Conservation (phyloP, 2,797 vertebrate species). For the Halcyon badia region DNA sequence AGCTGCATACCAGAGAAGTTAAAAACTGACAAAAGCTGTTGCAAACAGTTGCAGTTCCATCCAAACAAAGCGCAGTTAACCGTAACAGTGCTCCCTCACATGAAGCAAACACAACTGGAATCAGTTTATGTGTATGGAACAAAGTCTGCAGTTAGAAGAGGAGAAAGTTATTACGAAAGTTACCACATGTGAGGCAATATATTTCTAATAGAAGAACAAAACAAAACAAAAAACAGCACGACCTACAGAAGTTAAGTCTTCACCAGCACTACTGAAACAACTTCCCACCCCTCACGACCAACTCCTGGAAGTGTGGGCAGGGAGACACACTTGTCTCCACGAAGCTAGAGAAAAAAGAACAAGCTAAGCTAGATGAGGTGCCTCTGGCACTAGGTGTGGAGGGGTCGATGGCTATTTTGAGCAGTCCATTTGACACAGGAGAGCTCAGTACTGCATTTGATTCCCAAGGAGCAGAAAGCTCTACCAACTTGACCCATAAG, state of each 20-base stretch:
- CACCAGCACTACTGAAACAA: neutral
- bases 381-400: neutral
- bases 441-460: neutral
- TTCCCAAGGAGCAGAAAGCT: neutral
- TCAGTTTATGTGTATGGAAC: neutral
- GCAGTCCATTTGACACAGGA: fast-evolving
- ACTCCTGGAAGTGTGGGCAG: neutral
- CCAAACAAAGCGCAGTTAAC: neutral
- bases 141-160: neutral
- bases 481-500: neutral
- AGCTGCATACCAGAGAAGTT: neutral
- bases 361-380: neutral
- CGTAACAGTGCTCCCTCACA: neutral
- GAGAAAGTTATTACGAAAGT: neutral
- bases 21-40: neutral
- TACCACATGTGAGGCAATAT: neutral
- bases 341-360: neutral
- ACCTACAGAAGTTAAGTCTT: neutral
- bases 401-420: neutral
- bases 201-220: neutral
- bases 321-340: neutral
- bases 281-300: neutral
- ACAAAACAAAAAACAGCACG: neutral
- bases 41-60: neutral
- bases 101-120: neutral